phyloP scores from a whole-genome alignment of 2,888 invertebrate species.

The Polyommatus iphigenia region DNA sequence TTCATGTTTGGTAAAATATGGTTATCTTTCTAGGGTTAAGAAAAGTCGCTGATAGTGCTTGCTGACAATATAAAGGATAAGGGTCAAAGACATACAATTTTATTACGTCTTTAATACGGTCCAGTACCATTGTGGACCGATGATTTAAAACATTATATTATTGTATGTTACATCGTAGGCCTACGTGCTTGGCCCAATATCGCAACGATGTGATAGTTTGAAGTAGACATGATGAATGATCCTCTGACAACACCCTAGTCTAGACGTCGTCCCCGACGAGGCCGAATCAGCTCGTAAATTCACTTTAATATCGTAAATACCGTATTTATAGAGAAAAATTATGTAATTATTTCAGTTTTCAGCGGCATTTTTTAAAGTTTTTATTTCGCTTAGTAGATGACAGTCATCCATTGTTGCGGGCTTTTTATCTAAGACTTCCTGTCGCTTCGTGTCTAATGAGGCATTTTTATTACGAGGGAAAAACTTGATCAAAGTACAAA shows the following conservation, averaged over 20 bases:
- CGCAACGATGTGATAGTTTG: not conserved
- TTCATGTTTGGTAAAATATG: no score
- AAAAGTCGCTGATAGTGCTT: no score
- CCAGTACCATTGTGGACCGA: no score
- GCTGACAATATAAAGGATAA: no score
- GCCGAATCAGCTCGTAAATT: not conserved
- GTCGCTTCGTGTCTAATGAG: slow-evolving; percentile 31
- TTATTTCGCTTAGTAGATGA: slow-evolving; percentile 18
- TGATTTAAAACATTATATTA: no score
- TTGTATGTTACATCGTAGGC: no score
- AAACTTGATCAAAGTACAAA: slow-evolving; percentile 29
- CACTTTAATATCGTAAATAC: slow-evolving; percentile 11
- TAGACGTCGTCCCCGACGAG: not conserved
- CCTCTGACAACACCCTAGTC: not conserved
- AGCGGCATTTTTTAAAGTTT: slow-evolving; percentile 22
- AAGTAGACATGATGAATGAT: not conserved
- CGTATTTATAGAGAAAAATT: slow-evolving; percentile 11
- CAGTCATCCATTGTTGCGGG: slow-evolving; percentile 36
- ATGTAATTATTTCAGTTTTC: not conserved
- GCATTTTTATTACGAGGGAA: slow-evolving; percentile 28
- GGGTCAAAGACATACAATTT: not conserved
- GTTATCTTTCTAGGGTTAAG: no score
- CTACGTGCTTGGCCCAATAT: not conserved
- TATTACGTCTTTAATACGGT: not conserved
- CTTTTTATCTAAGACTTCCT: slow-evolving; percentile 28